Percentiles rank a stretch among this genome's conserved stretches.
Conservation (phyloP, 2,888 invertebrate genomes). For the Amaurobius ferox region DNA sequence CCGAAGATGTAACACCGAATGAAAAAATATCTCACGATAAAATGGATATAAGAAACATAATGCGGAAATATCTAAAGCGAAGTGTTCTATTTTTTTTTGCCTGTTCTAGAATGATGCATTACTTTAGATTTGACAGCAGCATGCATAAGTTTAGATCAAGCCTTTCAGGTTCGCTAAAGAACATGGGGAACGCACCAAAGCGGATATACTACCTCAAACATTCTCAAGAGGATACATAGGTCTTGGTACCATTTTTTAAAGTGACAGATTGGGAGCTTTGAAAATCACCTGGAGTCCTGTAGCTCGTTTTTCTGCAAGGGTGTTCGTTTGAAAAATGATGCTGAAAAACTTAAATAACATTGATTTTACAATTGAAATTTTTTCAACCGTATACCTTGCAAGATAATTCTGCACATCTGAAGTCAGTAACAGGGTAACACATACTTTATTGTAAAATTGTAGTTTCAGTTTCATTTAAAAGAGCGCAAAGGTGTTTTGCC, state of each 20-base stretch:
- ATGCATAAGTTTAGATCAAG: slow-evolving; percentile 68
- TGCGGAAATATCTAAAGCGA: slow-evolving; percentile 48
- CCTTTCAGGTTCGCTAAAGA: slow-evolving; percentile 54
- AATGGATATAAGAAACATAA: slow-evolving; percentile 57
- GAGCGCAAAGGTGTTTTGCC: neutral
- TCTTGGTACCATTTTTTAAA: slow-evolving; percentile 52
- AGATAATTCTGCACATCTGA: neutral
- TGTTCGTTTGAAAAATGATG: slow-evolving; percentile 52
- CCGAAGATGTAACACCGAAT: neutral
- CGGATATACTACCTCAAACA: slow-evolving; percentile 37
- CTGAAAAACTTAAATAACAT: slow-evolving; percentile 18
- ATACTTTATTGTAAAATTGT: neutral
- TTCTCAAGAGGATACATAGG: slow-evolving; percentile 40
- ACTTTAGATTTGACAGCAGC: slow-evolving; percentile 59
- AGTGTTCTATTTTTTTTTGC: slow-evolving; percentile 23
- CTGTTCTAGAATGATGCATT: slow-evolving; percentile 37
- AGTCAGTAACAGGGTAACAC: neutral
- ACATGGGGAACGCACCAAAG: slow-evolving; percentile 24
- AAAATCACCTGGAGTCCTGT: slow-evolving; percentile 48
- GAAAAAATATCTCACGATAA: neutral
- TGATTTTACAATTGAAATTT: slow-evolving; percentile 1
- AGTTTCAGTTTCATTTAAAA: neutral
- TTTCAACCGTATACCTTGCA: neutral
- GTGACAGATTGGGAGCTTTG: slow-evolving; percentile 56
- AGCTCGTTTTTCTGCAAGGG: slow-evolving; percentile 10